Evolutionary conservation across 2,113 vertebrate genomes (phyloP), one percentile per base, ranked within the genome.

Genomic region (Poeciliopsis prolifica): DNA sequence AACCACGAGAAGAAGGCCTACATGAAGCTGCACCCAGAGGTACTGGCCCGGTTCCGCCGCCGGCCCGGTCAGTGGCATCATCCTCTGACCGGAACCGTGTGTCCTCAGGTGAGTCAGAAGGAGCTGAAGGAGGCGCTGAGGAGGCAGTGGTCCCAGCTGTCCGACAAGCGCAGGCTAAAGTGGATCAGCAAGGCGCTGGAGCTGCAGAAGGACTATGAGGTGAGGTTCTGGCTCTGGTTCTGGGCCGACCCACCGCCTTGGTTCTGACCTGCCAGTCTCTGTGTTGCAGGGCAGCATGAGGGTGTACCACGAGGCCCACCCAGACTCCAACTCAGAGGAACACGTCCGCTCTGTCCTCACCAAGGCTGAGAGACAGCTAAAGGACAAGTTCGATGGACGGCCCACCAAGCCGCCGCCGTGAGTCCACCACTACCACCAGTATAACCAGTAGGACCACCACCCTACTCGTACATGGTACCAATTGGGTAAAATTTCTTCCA

Each of bases 111-210:
- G 61, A 95, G 93, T 73, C 94, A 91, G 74, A 95, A 95, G 87
- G 95, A 95, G 75, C 88, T 95, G 78, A 95, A 95, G 88, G 95
- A 95, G 71, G 93, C 90, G 3, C 87, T 95, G 77, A 91, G 95
- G 64, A 89, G 91, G 68, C 95, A 95, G 87, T 95, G 95, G 95
- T 95, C 95, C 17, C 94, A 95, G 37, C 93, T 95, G 29, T 91
- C 93, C 0, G 95, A 95, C 87, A 95, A 95, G 81, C 93, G 92
- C 77, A 88, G 95, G 1, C 90, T 95, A 8, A 95, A 95, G 81
- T 95, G 95, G 95, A 95, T 95, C 92, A 95, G 93, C 89, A 95
- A 95, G 76, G 95, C 95, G 7, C 90, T 95, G 91, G 95, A 95
- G 81, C 91, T 95, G 12, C 95, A 95, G 88, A 95, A 95, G 67